A percentile compares a stretch with the other conserved stretches of the same genome.
Conservation (phyloP, 2,888 invertebrate genomes). For the Eledona agricola region DNA sequence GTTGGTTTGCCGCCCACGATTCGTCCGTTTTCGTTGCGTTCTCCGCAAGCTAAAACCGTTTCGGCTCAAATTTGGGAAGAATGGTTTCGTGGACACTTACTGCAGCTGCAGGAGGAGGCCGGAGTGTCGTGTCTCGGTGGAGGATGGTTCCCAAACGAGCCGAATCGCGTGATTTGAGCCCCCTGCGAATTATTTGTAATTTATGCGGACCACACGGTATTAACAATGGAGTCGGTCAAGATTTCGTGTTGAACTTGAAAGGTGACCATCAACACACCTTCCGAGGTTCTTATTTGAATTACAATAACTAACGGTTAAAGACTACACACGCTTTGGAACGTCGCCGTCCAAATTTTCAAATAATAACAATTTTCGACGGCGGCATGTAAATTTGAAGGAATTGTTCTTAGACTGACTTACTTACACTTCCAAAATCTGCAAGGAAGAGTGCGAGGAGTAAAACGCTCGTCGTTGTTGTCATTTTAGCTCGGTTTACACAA, state of each 20-base stretch:
- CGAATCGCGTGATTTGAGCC: conserved; percentile 47
- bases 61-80: conserved; percentile 5
- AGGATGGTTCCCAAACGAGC: conserved; percentile 61
- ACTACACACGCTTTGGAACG: conserved; percentile 4
- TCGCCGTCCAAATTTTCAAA: conserved; percentile 10
- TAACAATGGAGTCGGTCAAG: background rate
- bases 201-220: background rate
- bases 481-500: too few relatives aligned
- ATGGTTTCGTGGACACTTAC: conserved; percentile 66
- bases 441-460: conserved; percentile 24
- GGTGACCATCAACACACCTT: conserved; percentile 4
- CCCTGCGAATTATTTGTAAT: too few relatives aligned
- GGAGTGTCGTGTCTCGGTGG: conserved; percentile 69
- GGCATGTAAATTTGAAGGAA: background rate
- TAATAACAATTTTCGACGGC: background rate
- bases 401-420: conserved; percentile 24
- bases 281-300: conserved; percentile 24
- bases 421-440: conserved; percentile 43
- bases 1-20: conserved; percentile 85
- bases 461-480: conserved; percentile 13
- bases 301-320: conserved; percentile 31
- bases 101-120: conserved; percentile 70
- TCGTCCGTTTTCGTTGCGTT: conserved; percentile 80
- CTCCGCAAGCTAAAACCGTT: conserved; percentile 75
- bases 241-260: conserved; percentile 5